Percentiles rank a stretch among this genome's conserved stretches.
These are phyloP conservation scores for Marmota monax DNA, from an alignment of 2,113 vertebrate species.

Conservation along the genomic window DNA sequence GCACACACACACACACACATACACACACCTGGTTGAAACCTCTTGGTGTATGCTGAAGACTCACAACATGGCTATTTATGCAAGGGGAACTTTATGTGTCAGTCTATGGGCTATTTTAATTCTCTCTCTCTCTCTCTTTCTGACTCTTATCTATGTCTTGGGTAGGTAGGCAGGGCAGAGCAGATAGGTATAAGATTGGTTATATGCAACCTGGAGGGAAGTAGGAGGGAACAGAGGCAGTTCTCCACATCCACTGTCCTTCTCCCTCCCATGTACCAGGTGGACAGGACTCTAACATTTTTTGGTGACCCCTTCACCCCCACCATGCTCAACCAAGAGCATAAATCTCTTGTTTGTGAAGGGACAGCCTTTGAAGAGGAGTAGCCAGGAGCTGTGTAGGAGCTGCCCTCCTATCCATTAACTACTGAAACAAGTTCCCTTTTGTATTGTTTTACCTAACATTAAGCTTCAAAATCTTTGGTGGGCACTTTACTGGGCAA, in stretches of 20 bases:
- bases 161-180: too few species aligned
- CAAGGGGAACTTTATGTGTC: neutral
- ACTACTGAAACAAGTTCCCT: neutral
- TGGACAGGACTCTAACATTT: neutral
- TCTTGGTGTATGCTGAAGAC: neutral
- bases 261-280: neutral
- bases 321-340: neutral
- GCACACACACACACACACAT: neutral
- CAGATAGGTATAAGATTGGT: neutral
- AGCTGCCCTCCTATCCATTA: neutral
- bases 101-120: neutral
- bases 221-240: accelerated
- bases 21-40: neutral
- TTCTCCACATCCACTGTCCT: too few species aligned
- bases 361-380: neutral
- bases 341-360: neutral
- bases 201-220: accelerated
- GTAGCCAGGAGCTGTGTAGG: neutral
- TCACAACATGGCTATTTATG: neutral
- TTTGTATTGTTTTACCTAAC: neutral
- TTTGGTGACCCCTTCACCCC: neutral
- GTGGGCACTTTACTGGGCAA: constrained; percentile 42
- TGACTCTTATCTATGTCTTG: neutral
- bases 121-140: neutral
- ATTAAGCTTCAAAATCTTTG: neutral